Evolutionary conservation across 2,797 vertebrate genomes (phyloP), one percentile per base, ranked within the genome.

Genomic region (Chromobotia macracanthus): DNA sequence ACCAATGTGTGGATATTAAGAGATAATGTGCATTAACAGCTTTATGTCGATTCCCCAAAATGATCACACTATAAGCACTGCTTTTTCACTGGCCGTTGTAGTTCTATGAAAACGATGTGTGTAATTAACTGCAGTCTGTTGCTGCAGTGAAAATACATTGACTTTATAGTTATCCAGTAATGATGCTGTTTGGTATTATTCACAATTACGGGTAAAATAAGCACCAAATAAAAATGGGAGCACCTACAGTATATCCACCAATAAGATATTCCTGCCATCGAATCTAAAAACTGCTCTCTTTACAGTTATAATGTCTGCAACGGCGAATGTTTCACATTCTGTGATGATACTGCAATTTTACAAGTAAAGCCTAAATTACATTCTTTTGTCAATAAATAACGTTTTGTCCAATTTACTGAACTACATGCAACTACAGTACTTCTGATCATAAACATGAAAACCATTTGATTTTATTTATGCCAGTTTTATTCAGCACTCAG

Each of bases 351-450:
- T 53, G 7, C 8, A 12, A 50, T 28, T 68, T 19, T 63, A 35
- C 8, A 38, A 55, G 12, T 35, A 19, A 76, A 71, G 38, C 69
- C 67, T 64, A 35, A 66, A 71, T 77, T 68, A 82, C 80, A 82
- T 77, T 82, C 80, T 55, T 77, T 77, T n/a, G 75, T 77, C 80
- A 82, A 77, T 70, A 70, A 44, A 66, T 60, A n/a, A n/a, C n/a
- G 1, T 31, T 9, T 38, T n/a, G n/a, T n/a, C n/a, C n/a, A n/a
- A n/a, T 19, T 80, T 50, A 35, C 31, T 35, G 15, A 28, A 25
- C n/a, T 53, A 6, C 6, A 6, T 53, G 51, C 8, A n/a, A 21
- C 19, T 56, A 23, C 19, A 23, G 53, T 23, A 23, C 53, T 56
- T 56, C 3, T 2, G n/a, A 23, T 56, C n/a, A 53, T 53, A 53